These are phyloP conservation scores for Babylonia areolata DNA, from an alignment of 1,140 invertebrate species.

Conservation along the genomic window DNA sequence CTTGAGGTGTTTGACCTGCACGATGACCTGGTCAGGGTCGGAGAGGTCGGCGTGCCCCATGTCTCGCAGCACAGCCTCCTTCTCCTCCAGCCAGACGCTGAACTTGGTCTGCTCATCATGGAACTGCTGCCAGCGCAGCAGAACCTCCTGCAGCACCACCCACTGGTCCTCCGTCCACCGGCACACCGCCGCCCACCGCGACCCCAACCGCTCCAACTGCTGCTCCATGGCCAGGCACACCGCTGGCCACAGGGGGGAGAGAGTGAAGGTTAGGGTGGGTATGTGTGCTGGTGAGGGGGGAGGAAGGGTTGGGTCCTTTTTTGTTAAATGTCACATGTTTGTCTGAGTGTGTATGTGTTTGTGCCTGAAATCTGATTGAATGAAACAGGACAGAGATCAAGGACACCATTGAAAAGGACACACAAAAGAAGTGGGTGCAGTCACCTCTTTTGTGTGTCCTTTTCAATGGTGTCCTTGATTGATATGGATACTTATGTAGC, in stretches of 20 bases:
- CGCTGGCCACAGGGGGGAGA: slow-evolving; percentile 56
- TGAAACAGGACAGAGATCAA: too few relatives aligned
- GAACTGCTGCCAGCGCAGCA: slow-evolving; percentile 79
- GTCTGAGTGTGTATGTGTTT: too few relatives aligned
- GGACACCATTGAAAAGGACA: too few relatives aligned
- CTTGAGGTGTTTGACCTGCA: slow-evolving; percentile 77
- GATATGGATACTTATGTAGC: too few relatives aligned
- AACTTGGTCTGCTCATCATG: slow-evolving; percentile 81
- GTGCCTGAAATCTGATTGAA: too few relatives aligned
- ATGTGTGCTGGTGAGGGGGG: too few relatives aligned
- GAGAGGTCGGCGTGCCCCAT: slow-evolving; percentile 80
- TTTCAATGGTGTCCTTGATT: too few relatives aligned
- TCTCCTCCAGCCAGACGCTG: slow-evolving; percentile 83
- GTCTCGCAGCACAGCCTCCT: slow-evolving; percentile 84
- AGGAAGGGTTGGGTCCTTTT: too few relatives aligned
- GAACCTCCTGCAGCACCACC: slow-evolving; percentile 80
- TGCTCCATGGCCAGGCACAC: slow-evolving; percentile 87
- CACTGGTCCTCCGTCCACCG: slow-evolving; percentile 88
- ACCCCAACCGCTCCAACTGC: slow-evolving; percentile 87
- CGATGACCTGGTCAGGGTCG: slow-evolving; percentile 78
- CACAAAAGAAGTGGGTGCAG: too few relatives aligned
- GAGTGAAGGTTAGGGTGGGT: too few relatives aligned
- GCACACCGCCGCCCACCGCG: slow-evolving; percentile 90
- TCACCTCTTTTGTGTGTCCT: too few relatives aligned
- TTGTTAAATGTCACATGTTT: too few relatives aligned